phyloP scores from a whole-genome alignment of 1,140 invertebrate genomes.

The Aphaenogaster floridana region DNA sequence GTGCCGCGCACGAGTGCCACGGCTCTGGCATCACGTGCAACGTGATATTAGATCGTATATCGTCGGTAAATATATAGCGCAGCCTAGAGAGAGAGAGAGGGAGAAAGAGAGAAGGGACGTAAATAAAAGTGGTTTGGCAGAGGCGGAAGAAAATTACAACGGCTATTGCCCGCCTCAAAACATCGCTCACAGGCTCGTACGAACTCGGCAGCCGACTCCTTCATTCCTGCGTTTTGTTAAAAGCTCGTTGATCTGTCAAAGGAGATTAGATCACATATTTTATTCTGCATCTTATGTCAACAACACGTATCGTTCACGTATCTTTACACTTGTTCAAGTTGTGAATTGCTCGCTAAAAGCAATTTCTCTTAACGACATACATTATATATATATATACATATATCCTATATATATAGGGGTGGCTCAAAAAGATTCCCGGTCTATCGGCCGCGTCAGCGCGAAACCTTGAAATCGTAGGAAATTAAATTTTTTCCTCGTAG shows the following conservation, averaged over 20 bases:
- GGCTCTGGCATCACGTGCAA: constrained; percentile 56
- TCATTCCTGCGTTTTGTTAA: not conserved
- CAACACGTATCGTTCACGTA: too few species aligned
- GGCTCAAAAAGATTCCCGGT: constrained; percentile 6
- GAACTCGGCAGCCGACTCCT: not conserved
- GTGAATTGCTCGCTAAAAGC: not conserved
- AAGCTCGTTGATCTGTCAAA: not conserved
- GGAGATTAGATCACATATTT: not conserved
- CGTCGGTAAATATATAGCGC: constrained; percentile 74
- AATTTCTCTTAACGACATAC: not conserved
- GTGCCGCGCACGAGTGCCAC: constrained; percentile 58
- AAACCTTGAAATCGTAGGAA: constrained; percentile 79
- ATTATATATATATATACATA: not conserved
- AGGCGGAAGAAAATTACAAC: constrained; percentile 43
- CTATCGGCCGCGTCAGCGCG: constrained; percentile 69
- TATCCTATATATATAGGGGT: too few species aligned
- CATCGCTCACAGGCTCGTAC: constrained; percentile 18
- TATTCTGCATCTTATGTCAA: not conserved
- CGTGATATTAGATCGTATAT: constrained; percentile 79
- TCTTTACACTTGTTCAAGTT: not conserved
- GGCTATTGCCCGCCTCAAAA: constrained; percentile 39
- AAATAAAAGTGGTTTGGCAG: constrained; percentile 61
- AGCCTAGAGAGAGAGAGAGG: constrained; percentile 32
- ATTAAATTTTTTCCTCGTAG: constrained; percentile 82
- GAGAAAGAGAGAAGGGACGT: not conserved